phyloP scores from a whole-genome alignment of 2,797 vertebrate genomes.

The Hydrolagus colliei region DNA sequence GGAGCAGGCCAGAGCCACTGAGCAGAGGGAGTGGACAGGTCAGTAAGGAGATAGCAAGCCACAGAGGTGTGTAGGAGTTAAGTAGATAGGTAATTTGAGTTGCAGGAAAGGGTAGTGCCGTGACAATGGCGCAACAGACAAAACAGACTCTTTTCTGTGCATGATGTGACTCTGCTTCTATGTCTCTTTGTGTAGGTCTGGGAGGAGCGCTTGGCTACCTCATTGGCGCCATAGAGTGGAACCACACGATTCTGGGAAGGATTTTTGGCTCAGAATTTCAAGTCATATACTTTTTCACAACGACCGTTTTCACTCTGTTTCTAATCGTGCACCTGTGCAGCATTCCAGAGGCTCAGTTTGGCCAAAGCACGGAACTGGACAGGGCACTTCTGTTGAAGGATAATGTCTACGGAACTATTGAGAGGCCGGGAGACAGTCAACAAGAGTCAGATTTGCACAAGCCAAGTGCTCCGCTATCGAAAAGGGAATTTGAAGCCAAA shows the following conservation, averaged over 20 bases:
- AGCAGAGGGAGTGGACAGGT: no score
- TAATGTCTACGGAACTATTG: conserved; percentile 60
- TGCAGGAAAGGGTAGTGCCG: no score
- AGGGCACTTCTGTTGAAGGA: conserved; percentile 47
- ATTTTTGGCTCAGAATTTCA: conserved; percentile 84
- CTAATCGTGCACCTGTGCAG: conserved; percentile 79
- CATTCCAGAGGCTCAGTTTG: conserved; percentile 78
- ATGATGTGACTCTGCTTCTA: not conserved
- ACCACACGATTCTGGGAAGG: conserved; percentile 65
- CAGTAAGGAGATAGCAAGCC: no score
- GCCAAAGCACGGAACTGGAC: conserved; percentile 38
- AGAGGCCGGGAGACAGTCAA: conserved; percentile 49
- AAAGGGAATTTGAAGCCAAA: conserved; percentile 50
- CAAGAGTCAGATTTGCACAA: conserved; percentile 46
- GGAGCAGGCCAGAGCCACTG: no score
- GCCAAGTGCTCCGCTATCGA: conserved; percentile 51
- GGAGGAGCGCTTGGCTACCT: conserved; percentile 87
- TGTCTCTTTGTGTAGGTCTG: conserved; percentile 60
- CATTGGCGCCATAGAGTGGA: conserved; percentile 88
- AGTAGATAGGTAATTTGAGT: no score
- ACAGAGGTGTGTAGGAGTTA: no score
- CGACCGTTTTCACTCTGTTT: conserved; percentile 69
- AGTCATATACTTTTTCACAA: conserved; percentile 85
- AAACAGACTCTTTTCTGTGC: no score
- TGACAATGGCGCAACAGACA: no score